A percentile compares a stretch with the other conserved stretches of the same genome.
Evolutionary conservation across 2,113 vertebrate genomes (phyloP).

Genomic region (Spea bombifrons): DNA sequence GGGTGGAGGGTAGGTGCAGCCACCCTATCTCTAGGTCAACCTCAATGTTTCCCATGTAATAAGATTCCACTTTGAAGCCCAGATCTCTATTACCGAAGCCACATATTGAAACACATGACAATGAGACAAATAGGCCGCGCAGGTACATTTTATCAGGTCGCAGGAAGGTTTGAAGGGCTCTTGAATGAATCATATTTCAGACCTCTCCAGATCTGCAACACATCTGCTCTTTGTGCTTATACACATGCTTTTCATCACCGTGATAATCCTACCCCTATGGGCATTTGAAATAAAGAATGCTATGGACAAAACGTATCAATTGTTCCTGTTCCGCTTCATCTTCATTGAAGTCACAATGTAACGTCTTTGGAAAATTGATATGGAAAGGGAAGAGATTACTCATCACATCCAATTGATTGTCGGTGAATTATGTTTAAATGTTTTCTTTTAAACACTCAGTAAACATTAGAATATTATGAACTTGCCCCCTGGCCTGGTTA

Average conservation of each 20-base stretch:
- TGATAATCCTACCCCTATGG: slow-evolving; percentile 40
- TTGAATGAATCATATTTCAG: slow-evolving; percentile 29
- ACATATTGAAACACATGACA: not conserved
- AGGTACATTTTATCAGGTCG: slow-evolving; percentile 12
- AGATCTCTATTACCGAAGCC: slow-evolving; percentile 2
- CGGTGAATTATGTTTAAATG: not conserved
- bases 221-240: slow-evolving; percentile 43
- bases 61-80: not conserved
- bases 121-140: not conserved
- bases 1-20: no score
- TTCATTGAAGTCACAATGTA: slow-evolving; percentile 16
- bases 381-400: slow-evolving; percentile 35
- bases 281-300: slow-evolving; percentile 35
- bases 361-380: slow-evolving; percentile 36
- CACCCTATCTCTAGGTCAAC: no score
- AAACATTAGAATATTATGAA: not conserved
- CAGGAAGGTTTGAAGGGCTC: slow-evolving; percentile 16
- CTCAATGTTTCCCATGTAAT: no score
- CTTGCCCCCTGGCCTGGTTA: slow-evolving; percentile 15
- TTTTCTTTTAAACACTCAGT: slow-evolving; percentile 1
- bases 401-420: slow-evolving; percentile 12
- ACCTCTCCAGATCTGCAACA: slow-evolving; percentile 26
- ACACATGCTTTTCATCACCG: slow-evolving; percentile 40
- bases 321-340: slow-evolving; percentile 26
- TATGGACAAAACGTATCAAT: slow-evolving; percentile 34